A percentile compares a stretch with the other conserved stretches of the same genome.
Evolutionary conservation across 2,113 vertebrate genomes (phyloP).

Genomic region (Epinephelus lanceolatus): DNA sequence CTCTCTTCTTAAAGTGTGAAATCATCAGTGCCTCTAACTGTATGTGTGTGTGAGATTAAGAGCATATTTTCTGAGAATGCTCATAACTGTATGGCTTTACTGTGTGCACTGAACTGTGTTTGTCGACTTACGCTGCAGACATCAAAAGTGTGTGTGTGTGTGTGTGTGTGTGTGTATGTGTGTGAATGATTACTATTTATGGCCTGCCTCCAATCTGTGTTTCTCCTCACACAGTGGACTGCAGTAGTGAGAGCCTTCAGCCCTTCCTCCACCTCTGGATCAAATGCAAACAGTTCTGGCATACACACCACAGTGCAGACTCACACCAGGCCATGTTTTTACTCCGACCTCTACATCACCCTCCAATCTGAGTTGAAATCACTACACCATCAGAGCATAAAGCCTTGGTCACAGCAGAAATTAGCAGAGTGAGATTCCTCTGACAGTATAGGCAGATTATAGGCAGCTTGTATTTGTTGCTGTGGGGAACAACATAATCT

Average conservation of each 20-base stretch:
- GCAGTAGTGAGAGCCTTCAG: background rate
- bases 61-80: background rate
- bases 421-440: background rate
- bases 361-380: constrained; percentile 2
- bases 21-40: constrained; percentile 11
- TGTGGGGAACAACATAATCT: constrained; percentile 3
- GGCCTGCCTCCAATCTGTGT: constrained; percentile 5
- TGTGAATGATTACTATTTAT: constrained; percentile 10
- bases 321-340: constrained; percentile 1
- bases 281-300: background rate
- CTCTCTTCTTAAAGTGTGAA: background rate
- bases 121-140: background rate
- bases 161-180: background rate
- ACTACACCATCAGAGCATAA: background rate
- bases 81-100: background rate
- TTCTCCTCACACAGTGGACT: constrained; percentile 12
- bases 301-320: background rate
- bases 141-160: background rate
- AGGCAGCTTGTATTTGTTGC: constrained; percentile 22
- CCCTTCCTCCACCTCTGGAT: constrained; percentile 20
- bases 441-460: constrained; percentile 5
- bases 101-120: background rate
- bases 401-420: background rate
- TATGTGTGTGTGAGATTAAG: background rate
- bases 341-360: background rate